Base-by-base conservation (phyloP, 2,888 invertebrate species). In the Dichetophora obliterata region DNA sequence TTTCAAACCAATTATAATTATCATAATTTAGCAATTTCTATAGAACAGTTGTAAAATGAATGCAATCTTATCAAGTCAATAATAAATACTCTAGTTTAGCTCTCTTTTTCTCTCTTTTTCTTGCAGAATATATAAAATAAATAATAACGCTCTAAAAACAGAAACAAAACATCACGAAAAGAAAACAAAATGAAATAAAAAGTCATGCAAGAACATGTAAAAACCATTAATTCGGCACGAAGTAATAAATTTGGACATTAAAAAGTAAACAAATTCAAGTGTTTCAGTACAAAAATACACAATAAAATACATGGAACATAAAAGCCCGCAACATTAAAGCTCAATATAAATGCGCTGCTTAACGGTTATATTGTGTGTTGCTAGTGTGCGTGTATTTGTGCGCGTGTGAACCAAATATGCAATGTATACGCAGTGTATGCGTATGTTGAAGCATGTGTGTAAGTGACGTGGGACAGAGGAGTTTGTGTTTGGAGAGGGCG, bases 301-400 rank as follows among this genome's bases (percentile, higher is more conserved):
- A 37, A 37, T 37, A 37, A 37, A 37, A 37, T 37, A 37, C 37
- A 37, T 6, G 37, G 37, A 5, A 37, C 37, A 37, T 37, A 37
- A 37, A 37, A 37, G 37, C 3, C 1, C 37, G 8, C 37, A 37
- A 37, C 37, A 37, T 37, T 6, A 37, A 8, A 37, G 6, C 37
- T 37, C 37, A 57, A 57, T 57, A 57, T 24, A 57, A 57, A 57
- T 27, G 57, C 5, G 57, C 19, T 57, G 57, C 57, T 57, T 57
- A 19, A 57, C 57, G 57, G 24, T 57, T 11, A 57, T 57, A 57
- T 24, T 57, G 27, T 22, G 57, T 31, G n/a, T 19, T n/a, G 2
- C n/a, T 9, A 16, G 19, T 19, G 24, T n/a, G 24, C 1, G 24
- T 22, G 22, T 19, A 57, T 9, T 9, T 27, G 63, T 63, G 34